A percentile compares a stretch with the other conserved stretches of the same genome.
Evolutionary conservation across 2,797 vertebrate species (phyloP).

Genomic region (Hypotaenidia philippensis): DNA sequence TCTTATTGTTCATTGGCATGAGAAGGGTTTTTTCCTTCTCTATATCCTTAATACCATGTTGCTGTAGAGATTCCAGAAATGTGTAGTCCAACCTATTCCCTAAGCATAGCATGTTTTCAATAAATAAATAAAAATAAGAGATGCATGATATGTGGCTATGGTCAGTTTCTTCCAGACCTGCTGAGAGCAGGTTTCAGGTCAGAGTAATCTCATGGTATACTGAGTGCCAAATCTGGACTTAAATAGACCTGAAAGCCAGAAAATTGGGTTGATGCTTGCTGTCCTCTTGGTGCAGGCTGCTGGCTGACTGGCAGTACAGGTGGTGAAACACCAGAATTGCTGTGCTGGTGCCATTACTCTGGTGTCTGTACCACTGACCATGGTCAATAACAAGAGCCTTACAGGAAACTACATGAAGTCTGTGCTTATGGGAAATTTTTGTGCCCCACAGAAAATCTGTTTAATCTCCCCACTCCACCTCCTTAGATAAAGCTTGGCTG

Average conservation of each 20-base stretch:
- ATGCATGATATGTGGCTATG: background rate
- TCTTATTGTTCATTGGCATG: background rate
- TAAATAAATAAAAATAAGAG: background rate
- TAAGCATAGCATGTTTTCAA: background rate
- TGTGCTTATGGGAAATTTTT: background rate
- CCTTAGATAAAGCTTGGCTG: conserved; percentile 33
- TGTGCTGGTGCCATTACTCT: background rate
- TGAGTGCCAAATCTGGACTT: background rate
- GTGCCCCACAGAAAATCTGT: conserved; percentile 2
- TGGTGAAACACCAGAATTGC: background rate
- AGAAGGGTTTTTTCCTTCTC: background rate
- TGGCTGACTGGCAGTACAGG: background rate
- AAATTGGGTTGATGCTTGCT: background rate
- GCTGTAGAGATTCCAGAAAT: background rate
- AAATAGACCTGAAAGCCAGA: background rate
- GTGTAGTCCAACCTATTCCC: background rate
- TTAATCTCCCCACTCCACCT: conserved; percentile 11
- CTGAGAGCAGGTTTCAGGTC: conserved; percentile 15
- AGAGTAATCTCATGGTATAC: background rate
- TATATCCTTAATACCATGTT: background rate
- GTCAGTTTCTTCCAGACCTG: conserved; percentile 18
- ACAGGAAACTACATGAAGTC: background rate
- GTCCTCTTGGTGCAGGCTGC: background rate
- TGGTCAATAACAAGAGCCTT: background rate
- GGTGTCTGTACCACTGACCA: rapidly evolving